Evolutionary conservation across 2,888 invertebrate species (phyloP).

Genomic region (Noctua pronuba): DNA sequence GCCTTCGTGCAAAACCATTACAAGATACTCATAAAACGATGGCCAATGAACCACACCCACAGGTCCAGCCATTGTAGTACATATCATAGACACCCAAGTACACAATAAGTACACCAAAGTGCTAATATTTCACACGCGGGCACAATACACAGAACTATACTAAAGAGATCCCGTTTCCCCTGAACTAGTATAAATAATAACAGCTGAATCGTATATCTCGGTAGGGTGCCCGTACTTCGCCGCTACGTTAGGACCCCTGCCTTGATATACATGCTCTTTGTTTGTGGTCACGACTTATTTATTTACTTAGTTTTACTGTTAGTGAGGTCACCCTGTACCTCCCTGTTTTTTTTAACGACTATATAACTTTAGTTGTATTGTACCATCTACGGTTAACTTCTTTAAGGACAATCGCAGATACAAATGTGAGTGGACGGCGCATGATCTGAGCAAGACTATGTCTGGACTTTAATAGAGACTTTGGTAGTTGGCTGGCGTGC

Average conservation of each 20-base stretch:
- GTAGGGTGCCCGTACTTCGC: conserved; percentile 63
- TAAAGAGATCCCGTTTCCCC: conserved; percentile 58
- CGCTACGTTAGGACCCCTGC: conserved; percentile 55
- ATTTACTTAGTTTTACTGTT: conserved; percentile 51
- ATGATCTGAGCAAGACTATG: neutral
- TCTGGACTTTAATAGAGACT: neutral
- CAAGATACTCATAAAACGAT: conserved; percentile 5
- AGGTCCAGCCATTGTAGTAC: neutral
- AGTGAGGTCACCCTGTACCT: conserved; percentile 5
- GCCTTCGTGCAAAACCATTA: neutral
- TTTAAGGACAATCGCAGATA: neutral
- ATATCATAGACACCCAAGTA: conserved; percentile 19
- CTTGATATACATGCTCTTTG: conserved; percentile 61
- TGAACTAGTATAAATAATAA: conserved; percentile 65
- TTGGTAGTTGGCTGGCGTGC: no score
- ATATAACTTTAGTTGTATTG: no score
- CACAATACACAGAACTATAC: conserved; percentile 44
- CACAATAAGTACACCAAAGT: conserved; percentile 46
- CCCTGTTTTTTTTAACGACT: neutral
- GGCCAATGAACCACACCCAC: neutral
- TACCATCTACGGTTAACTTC: neutral
- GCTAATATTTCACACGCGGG: conserved; percentile 48
- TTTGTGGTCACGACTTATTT: conserved; percentile 55
- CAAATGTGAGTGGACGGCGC: neutral
- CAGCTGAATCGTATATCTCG: conserved; percentile 67